Evolutionary conservation across 2,113 vertebrate species (phyloP), one percentile per base, ranked within the genome.

Genomic region (Anolis carolinensis): DNA sequence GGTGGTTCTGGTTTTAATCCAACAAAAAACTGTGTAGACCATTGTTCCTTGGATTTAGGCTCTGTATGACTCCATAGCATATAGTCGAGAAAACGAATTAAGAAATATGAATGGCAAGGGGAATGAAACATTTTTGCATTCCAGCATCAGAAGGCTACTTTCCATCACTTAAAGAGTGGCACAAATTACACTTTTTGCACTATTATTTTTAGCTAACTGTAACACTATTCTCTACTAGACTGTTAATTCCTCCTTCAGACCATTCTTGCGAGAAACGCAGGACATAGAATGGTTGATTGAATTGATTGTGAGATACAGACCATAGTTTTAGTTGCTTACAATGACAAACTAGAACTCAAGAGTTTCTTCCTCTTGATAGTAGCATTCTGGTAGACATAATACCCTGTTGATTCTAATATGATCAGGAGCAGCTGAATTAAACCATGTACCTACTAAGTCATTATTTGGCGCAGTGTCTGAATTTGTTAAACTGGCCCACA

Each of bases 1-100:
- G 89, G 91, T 95, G 91, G 86, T 93, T 94, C 89, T 90, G 89
- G 74, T 4, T 89, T 93, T 92, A 90, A 89, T 89, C 86, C 89
- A 87, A 80, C 86, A 78, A 90, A 44, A 89, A 86, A 89, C 93
- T 93, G 93, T 92, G 86, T 90, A 89, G 87, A 90, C 82, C 88
- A 85, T 86, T 91, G 76, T 90, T 84, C 52, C 88, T 48, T 80
- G 76, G 87, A 87, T 44, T 32, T 79, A 67, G 52, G 52, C 32
- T 72, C 82, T 82, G 67, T 25, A 65, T 87, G 83, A 85, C 91
- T 87, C 34, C 4, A 32, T 91, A 81, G 52, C 8, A 39, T 52
- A 3, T 34, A 4, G 67, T 34, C 72, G 36, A 11, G 25, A n/a
- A 80, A 44, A 63, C 23, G 27, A 80, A 80, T 59, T 50, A 34